These are phyloP conservation scores for Pedicia rivosa DNA, from an alignment of 2,888 invertebrate genomes.

Conservation along the genomic window DNA sequence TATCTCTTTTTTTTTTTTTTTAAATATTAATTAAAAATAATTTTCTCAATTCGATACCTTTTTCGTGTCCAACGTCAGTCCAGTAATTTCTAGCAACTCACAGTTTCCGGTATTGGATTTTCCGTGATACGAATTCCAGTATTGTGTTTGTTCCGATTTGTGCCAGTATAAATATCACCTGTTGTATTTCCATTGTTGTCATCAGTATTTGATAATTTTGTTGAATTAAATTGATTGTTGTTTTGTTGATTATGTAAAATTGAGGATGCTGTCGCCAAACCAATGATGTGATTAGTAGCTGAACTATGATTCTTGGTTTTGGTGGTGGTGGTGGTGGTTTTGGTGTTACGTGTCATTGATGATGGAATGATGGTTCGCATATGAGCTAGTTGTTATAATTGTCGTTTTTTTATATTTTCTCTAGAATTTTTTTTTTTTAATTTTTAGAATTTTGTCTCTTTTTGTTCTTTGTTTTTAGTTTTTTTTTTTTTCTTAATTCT, in stretches of 20 bases:
- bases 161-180: slow-evolving; percentile 4
- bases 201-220: neutral
- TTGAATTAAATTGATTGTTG: neutral
- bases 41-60: too few species aligned
- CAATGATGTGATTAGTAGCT: slow-evolving; percentile 5
- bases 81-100: slow-evolving; percentile 24
- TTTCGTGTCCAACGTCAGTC: too few species aligned
- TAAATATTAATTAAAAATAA: too few species aligned
- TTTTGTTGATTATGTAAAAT: neutral
- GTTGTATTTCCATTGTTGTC: slow-evolving; percentile 7
- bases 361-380: slow-evolving; percentile 15
- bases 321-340: slow-evolving; percentile 6
- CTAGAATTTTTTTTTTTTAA: too few species aligned
- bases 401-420: slow-evolving; percentile 15
- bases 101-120: slow-evolving; percentile 30
- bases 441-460: too few species aligned
- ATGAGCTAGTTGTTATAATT: slow-evolving; percentile 16
- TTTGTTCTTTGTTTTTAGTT: too few species aligned
- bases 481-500: too few species aligned
- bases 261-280: slow-evolving; percentile 4
- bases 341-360: slow-evolving; percentile 7
- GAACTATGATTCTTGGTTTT: slow-evolving; percentile 3
- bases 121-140: slow-evolving; percentile 25
- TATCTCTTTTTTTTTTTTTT: too few species aligned
- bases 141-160: slow-evolving; percentile 3